These are phyloP conservation scores for Rhinophrynus dorsalis DNA, from an alignment of 2,797 vertebrate genomes.

Conservation along the genomic window DNA sequence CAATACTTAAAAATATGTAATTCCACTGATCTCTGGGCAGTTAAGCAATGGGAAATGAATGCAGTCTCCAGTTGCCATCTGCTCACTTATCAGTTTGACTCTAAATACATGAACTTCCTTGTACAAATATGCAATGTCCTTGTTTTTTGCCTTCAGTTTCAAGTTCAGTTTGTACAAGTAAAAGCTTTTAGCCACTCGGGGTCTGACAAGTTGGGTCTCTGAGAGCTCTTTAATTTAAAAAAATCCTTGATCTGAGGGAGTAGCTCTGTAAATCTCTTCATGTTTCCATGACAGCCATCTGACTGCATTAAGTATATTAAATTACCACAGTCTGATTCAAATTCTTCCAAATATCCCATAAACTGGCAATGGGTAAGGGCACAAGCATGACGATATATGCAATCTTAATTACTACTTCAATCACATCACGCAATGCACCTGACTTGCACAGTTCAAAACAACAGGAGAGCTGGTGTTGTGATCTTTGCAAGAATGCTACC, in stretches of 20 bases:
- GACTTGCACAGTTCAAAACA: neutral
- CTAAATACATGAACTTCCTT: neutral
- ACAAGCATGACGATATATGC: neutral
- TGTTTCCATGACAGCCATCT: neutral
- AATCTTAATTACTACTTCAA: neutral
- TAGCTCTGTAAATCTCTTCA: too few relatives aligned
- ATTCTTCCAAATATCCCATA: neutral
- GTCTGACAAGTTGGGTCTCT: too few relatives aligned
- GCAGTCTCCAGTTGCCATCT: rapidly evolving
- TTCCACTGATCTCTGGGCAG: neutral
- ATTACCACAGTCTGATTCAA: neutral
- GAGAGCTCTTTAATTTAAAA: too few relatives aligned
- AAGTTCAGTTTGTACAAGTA: neutral
- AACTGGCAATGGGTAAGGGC: neutral
- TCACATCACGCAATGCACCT: neutral
- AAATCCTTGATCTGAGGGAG: too few relatives aligned
- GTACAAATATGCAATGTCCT: neutral
- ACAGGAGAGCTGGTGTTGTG: too few relatives aligned
- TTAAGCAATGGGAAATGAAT: rapidly evolving
- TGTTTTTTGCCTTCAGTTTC: neutral
- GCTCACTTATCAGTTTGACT: neutral
- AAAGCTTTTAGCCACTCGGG: neutral
- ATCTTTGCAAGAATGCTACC: neutral
- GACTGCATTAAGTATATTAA: neutral
- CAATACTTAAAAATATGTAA: neutral